Evolutionary conservation across 92 coral and sea anemone genomes (phyloP).

Genomic region (Palythoa grandiflora): DNA sequence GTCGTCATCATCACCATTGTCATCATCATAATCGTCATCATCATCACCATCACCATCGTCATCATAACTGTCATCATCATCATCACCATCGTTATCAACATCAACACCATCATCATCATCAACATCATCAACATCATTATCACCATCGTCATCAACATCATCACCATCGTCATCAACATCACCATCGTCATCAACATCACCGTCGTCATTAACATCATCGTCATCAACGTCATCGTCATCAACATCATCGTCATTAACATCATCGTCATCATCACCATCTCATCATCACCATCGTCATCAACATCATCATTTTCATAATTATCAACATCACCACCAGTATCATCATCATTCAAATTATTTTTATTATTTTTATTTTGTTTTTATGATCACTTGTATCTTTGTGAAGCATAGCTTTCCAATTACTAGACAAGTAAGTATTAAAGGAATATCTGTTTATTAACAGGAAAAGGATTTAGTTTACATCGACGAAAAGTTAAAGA

Average conservation of each 20-base stretch:
- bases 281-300: neutral
- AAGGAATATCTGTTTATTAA: neutral
- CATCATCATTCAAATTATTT: neutral
- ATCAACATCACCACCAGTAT: neutral
- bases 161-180: too few species aligned
- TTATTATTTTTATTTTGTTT: neutral
- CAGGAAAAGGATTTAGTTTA: neutral
- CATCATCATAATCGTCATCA: neutral
- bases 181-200: neutral
- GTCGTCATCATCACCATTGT: neutral
- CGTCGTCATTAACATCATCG: neutral
- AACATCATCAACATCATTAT: neutral
- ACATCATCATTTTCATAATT: neutral
- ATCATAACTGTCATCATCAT: neutral
- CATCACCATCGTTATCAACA: neutral
- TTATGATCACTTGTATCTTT: neutral
- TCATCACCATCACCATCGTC: neutral
- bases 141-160: neutral
- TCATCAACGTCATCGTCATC: neutral
- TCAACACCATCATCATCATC: neutral
- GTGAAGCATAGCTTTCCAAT: neutral
- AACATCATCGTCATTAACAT: neutral
- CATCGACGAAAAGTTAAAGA: slow-evolving; percentile 5
- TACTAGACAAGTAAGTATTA: neutral
- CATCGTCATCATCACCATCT: neutral